These are phyloP conservation scores for Neuroscelio doddi DNA, from an alignment of 2,888 invertebrate species.

Conservation along the genomic window DNA sequence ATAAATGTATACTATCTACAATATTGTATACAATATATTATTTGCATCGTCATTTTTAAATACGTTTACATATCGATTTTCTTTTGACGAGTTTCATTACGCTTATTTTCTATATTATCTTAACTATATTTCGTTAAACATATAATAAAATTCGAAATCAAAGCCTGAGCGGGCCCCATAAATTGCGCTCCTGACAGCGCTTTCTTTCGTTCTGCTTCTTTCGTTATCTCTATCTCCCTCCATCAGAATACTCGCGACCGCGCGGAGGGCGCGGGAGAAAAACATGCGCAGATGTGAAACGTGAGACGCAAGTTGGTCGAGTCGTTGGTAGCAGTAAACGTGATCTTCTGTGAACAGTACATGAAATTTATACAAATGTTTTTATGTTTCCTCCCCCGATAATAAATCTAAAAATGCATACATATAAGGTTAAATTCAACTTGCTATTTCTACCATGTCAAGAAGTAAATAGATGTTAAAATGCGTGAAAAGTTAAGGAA, in stretches of 20 bases:
- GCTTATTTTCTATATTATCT: background rate
- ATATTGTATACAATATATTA: too few relatives aligned
- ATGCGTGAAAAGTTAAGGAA: background rate
- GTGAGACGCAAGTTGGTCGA: conserved; percentile 27
- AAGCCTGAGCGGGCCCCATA: background rate
- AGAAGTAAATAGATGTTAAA: background rate
- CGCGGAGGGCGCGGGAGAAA: conserved; percentile 23
- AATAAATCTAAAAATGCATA: background rate
- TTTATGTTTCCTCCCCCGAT: background rate
- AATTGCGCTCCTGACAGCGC: conserved; percentile 31
- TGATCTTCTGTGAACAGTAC: background rate
- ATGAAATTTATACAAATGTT: background rate
- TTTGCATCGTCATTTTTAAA: too few relatives aligned
- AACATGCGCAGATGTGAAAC: conserved; percentile 45
- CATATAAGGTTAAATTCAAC: background rate
- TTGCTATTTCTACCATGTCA: background rate
- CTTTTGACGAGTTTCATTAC: background rate
- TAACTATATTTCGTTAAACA: background rate
- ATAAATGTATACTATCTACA: too few relatives aligned
- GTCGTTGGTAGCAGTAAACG: conserved; percentile 13
- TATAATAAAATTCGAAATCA: background rate
- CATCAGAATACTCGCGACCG: conserved; percentile 21
- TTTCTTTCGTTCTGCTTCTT: conserved; percentile 28
- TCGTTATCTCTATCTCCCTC: conserved; percentile 22
- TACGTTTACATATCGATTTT: too few relatives aligned